A percentile compares a stretch with the other conserved stretches of the same genome.
Conservation (phyloP, 2,113 vertebrate species). For the Eidolon helvum region DNA sequence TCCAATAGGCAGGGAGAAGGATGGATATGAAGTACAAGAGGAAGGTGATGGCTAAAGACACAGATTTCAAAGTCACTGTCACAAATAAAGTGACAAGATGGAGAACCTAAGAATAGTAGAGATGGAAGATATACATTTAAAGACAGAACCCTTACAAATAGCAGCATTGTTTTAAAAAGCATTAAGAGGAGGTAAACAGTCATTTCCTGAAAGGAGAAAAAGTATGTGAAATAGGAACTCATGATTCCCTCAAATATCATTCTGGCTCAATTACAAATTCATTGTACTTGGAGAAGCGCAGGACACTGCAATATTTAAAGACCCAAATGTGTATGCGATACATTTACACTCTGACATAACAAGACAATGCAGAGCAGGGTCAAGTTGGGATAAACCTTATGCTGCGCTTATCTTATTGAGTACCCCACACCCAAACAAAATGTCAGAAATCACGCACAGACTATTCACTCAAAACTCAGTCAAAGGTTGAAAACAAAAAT, state of each 20-base stretch:
- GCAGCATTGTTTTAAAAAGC: neutral
- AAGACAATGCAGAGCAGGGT: neutral
- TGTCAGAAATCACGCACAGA: neutral
- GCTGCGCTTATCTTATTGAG: neutral
- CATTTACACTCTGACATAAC: neutral
- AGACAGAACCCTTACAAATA: neutral
- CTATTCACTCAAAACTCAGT: neutral
- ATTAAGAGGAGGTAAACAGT: neutral
- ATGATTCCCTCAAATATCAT: neutral
- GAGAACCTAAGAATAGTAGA: neutral
- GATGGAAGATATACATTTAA: neutral
- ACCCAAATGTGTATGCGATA: neutral
- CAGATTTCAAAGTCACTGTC: neutral
- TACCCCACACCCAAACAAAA: neutral
- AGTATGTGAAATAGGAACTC: neutral
- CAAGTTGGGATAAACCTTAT: neutral
- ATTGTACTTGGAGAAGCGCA: neutral
- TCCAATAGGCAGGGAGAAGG: neutral
- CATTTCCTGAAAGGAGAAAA: constrained; percentile 7
- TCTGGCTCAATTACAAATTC: constrained; percentile 22
- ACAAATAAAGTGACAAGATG: neutral
- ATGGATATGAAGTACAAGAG: neutral
- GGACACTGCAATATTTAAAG: neutral
- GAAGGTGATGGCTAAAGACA: neutral
- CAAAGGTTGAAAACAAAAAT: neutral